Evolutionary conservation across 1,140 invertebrate genomes (phyloP).

Genomic region (Chlorops oryzae): DNA sequence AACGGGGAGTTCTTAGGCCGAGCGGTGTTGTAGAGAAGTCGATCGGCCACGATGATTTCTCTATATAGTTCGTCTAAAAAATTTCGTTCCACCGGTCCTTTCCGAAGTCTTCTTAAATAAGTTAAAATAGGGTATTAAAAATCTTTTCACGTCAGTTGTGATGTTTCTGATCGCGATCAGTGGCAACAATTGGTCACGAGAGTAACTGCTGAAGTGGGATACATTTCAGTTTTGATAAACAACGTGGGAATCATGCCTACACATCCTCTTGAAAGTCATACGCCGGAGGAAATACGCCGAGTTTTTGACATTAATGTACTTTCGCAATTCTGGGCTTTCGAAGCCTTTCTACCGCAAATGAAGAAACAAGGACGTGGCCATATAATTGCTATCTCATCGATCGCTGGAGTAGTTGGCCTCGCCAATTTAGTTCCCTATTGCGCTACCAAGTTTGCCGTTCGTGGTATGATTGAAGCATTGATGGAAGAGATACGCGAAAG

Average conservation of each 20-base stretch:
- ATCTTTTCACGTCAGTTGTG: conserved; percentile 52
- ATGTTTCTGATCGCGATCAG: conserved; percentile 60
- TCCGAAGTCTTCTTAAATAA: neutral
- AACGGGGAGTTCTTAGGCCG: neutral
- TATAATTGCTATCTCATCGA: conserved; percentile 72
- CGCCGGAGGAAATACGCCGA: conserved; percentile 55
- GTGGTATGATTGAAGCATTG: conserved; percentile 68
- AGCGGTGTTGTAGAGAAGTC: too few species aligned
- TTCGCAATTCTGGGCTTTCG: conserved; percentile 68
- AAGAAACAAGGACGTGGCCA: conserved; percentile 67
- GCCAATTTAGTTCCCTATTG: conserved; percentile 74
- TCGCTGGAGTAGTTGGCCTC: conserved; percentile 66
- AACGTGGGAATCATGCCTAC: conserved; percentile 76
- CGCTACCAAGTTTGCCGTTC: conserved; percentile 71
- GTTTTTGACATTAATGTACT: conserved; percentile 67
- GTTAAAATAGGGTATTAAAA: neutral
- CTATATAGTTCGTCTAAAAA: too few species aligned
- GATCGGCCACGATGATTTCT: too few species aligned
- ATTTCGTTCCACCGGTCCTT: too few species aligned
- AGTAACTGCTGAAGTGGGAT: conserved; percentile 59
- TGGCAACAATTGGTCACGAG: conserved; percentile 54
- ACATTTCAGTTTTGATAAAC: conserved; percentile 63
- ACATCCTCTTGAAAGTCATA: conserved; percentile 55
- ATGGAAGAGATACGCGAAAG: conserved; percentile 58
- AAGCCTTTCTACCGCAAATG: conserved; percentile 74